Evolutionary conservation across 1,140 invertebrate genomes (phyloP).

Genomic region (Colletes gigas): DNA sequence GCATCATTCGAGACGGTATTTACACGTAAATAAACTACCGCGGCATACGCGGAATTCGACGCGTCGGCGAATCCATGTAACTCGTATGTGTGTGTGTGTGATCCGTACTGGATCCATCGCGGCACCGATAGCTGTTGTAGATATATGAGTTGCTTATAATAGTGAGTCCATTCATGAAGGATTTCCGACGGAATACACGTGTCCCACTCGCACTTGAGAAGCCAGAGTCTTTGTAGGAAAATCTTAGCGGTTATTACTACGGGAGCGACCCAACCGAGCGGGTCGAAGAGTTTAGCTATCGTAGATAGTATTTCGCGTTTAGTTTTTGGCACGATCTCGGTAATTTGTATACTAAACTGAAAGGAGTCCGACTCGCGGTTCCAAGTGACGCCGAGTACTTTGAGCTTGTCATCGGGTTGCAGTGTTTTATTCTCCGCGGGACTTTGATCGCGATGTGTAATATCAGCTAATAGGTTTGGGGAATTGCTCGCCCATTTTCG

Average conservation of each 20-base stretch:
- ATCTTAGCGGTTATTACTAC: neutral
- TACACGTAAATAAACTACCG: neutral
- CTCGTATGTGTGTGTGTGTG: neutral
- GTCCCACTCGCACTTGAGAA: neutral
- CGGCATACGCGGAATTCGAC: neutral
- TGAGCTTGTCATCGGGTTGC: neutral
- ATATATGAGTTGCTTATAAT: neutral
- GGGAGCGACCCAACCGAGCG: neutral
- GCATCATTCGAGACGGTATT: too few species aligned
- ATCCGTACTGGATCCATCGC: neutral
- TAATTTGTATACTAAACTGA: neutral
- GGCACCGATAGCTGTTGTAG: neutral
- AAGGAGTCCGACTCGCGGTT: neutral
- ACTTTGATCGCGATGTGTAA: neutral
- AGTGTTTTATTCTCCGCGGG: neutral
- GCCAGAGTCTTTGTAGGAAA: neutral
- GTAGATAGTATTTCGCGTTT: neutral
- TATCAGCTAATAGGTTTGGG: neutral
- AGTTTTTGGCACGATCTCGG: neutral
- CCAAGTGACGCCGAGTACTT: neutral
- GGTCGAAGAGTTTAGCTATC: neutral
- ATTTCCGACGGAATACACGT: neutral
- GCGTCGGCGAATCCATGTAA: constrained; percentile 8
- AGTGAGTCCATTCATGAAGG: neutral
- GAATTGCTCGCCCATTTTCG: neutral